phyloP scores from a whole-genome alignment of 2,113 vertebrate genomes.

The Pseudorectes ferrugineus region DNA sequence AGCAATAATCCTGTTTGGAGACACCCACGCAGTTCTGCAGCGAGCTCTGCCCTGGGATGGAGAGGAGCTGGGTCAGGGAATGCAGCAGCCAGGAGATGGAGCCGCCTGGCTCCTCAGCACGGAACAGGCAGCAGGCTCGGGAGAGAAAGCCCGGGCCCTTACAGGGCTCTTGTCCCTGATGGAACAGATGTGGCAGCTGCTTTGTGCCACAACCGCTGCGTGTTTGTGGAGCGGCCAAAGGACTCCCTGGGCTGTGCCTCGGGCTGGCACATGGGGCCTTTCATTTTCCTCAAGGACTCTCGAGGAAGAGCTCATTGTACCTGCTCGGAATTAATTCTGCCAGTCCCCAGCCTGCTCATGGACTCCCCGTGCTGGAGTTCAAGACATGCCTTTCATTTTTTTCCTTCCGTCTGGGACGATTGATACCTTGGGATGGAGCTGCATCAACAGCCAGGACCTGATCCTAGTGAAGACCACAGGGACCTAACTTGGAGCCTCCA shows the following conservation, averaged over 20 bases:
- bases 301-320: not conserved
- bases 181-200: constrained; percentile 13
- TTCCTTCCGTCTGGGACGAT: not conserved
- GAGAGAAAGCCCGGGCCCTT: not conserved
- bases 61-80: not conserved
- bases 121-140: not conserved
- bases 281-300: constrained; percentile 47
- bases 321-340: constrained; percentile 25
- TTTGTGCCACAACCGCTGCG: not conserved
- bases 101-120: not conserved
- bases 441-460: not conserved
- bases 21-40: not conserved
- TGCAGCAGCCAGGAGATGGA: constrained; percentile 20
- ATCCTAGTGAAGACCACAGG: not conserved
- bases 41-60: not conserved
- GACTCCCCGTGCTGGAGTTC: not conserved
- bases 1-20: not conserved
- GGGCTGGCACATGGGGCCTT: not conserved
- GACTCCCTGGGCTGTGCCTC: not conserved
- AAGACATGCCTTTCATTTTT: not conserved
- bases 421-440: not conserved
- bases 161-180: not conserved
- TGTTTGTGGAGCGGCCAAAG: not conserved
- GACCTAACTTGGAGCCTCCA: not conserved
- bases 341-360: not conserved